Evolutionary conservation across 2,113 vertebrate species (phyloP).

Genomic region (Apus apus): DNA sequence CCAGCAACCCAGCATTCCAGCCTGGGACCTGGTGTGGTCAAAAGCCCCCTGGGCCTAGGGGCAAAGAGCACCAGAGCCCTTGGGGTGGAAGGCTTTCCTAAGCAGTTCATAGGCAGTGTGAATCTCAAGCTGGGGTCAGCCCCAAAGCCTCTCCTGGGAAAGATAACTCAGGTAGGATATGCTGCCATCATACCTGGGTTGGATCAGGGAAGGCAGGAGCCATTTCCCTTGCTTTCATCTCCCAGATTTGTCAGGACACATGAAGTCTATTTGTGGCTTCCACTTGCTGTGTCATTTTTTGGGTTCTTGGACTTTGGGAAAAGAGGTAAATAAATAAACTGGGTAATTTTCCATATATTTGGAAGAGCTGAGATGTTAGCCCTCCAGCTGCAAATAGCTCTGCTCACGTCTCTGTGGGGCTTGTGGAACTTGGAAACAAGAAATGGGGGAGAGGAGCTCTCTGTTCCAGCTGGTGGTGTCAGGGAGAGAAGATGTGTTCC

Average conservation of each 20-base stretch:
- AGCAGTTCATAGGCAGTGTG: accelerated
- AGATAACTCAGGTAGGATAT: neutral
- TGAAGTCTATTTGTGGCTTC: constrained; percentile 34
- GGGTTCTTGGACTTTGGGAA: neutral
- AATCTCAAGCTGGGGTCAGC: neutral
- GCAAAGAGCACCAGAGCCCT: neutral
- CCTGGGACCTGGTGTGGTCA: neutral
- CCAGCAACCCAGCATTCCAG: neutral
- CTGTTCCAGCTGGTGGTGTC: neutral
- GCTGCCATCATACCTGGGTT: neutral
- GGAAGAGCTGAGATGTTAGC: constrained; percentile 19
- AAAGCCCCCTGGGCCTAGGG: accelerated
- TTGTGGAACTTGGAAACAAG: neutral
- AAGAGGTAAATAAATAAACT: constrained; percentile 39
- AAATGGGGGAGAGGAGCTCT: neutral
- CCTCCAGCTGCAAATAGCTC: constrained; percentile 39
- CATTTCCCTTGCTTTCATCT: neutral
- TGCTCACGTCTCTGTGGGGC: neutral
- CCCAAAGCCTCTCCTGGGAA: neutral
- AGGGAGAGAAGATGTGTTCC: neutral
- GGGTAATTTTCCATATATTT: constrained; percentile 54
- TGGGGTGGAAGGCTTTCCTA: neutral
- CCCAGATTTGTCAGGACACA: neutral
- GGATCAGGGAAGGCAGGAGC: neutral
- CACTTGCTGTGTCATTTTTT: neutral